phyloP scores from a whole-genome alignment of 2,888 invertebrate genomes.

The Orthosia gracilis region DNA sequence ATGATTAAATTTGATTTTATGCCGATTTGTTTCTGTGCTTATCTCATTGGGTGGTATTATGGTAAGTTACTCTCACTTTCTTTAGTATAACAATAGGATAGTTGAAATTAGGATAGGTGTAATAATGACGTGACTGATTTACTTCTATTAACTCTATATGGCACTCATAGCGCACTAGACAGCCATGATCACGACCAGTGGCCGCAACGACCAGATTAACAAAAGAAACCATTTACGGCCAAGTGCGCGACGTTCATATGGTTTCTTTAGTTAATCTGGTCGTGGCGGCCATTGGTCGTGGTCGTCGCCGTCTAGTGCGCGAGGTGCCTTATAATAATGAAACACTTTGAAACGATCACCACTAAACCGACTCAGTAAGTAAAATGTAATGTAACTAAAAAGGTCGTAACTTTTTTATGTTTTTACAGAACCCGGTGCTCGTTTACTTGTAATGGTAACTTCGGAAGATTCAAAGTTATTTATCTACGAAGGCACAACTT shows the following conservation, averaged over 20 bases:
- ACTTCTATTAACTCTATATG: no score
- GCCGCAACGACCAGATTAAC: no score
- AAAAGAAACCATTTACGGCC: no score
- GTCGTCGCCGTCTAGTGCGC: no score
- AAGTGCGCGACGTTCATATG: no score
- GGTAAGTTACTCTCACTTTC: slow-evolving; percentile 84
- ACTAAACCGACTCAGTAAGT: background rate
- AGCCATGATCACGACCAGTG: no score
- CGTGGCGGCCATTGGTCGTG: no score
- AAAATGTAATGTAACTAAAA: background rate
- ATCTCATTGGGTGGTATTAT: slow-evolving; percentile 93
- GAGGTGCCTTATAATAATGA: no score
- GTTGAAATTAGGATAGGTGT: no score
- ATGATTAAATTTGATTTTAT: slow-evolving; percentile 96
- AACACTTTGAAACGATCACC: no score
- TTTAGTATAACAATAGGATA: background rate
- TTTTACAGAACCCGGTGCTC: slow-evolving; percentile 93
- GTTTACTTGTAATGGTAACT: slow-evolving; percentile 94
- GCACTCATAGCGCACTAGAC: no score
- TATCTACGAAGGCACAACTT: slow-evolving; percentile 95
- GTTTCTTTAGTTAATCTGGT: no score
- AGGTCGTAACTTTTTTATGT: slow-evolving; percentile 6
- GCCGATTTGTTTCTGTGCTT: slow-evolving; percentile 94
- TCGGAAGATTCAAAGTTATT: slow-evolving; percentile 96
- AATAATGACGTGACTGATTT: background rate